Evolutionary conservation across 2,888 invertebrate genomes (phyloP).

Genomic region (Caprella mutica): DNA sequence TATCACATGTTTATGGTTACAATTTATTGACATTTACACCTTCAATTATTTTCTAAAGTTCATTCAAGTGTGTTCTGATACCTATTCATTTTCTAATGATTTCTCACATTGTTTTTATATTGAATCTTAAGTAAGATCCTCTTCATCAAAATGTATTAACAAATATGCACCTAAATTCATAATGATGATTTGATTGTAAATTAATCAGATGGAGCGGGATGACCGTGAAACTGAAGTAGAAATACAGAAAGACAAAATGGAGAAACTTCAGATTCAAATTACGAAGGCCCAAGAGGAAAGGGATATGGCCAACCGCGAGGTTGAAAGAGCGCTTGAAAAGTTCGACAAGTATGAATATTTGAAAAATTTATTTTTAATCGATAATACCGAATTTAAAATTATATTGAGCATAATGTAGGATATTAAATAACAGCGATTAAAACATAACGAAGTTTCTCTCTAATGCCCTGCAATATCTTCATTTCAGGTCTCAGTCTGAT

Average conservation of each 20-base stretch:
- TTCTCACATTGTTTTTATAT: too few relatives aligned
- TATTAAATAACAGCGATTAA: neutral
- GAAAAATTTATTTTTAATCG: neutral
- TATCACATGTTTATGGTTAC: too few relatives aligned
- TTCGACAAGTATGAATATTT: slow-evolving; percentile 36
- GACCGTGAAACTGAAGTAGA: slow-evolving; percentile 73
- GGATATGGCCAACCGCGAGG: slow-evolving; percentile 76
- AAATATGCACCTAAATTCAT: too few relatives aligned
- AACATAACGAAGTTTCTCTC: neutral
- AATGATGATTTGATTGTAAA: too few relatives aligned
- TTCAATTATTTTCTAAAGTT: too few relatives aligned
- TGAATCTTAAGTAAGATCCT: too few relatives aligned
- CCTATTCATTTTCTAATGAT: too few relatives aligned
- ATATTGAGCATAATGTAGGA: neutral
- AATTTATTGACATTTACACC: too few relatives aligned
- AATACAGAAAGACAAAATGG: slow-evolving; percentile 76
- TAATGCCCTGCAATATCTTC: too few relatives aligned
- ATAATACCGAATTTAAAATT: neutral
- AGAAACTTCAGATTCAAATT: slow-evolving; percentile 63
- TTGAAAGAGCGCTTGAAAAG: slow-evolving; percentile 81
- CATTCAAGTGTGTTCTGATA: too few relatives aligned
- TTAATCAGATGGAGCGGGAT: slow-evolving; percentile 77
- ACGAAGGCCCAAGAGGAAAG: slow-evolving; percentile 78
- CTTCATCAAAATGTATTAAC: too few relatives aligned
- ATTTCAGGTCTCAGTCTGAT: slow-evolving; percentile 68